Percentiles rank a stretch among this genome's conserved stretches.
phyloP scores from a whole-genome alignment of 2,113 vertebrate genomes.

The Amblyornis subalaris region DNA sequence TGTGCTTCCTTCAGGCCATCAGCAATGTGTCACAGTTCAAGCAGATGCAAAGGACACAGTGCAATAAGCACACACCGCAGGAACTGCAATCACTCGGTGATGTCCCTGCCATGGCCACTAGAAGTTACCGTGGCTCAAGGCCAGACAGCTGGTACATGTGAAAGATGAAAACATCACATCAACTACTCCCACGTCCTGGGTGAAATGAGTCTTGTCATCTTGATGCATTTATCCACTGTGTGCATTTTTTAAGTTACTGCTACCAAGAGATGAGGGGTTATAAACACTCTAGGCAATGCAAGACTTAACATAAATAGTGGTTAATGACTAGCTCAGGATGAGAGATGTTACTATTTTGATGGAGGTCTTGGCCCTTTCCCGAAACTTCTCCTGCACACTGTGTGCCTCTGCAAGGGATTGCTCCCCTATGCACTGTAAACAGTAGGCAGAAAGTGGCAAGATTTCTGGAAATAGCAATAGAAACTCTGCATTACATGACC shows the following conservation, averaged over 20 bases:
- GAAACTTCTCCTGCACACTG: background rate
- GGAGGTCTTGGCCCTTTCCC: background rate
- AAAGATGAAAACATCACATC: background rate
- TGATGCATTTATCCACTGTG: background rate
- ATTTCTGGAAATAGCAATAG: background rate
- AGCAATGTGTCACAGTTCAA: background rate
- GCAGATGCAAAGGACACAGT: background rate
- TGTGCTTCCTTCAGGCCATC: background rate
- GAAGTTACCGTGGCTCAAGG: background rate
- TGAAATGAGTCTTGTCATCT: background rate
- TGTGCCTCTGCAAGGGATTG: background rate
- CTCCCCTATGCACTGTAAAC: background rate
- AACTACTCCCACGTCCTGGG: background rate
- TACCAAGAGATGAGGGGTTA: background rate
- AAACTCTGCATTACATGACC: background rate
- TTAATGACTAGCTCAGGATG: background rate
- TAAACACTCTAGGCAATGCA: background rate
- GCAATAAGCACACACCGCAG: background rate
- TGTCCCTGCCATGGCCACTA: background rate
- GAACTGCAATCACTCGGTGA: background rate
- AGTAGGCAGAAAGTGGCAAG: background rate
- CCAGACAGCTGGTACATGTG: background rate
- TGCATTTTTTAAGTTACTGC: background rate
- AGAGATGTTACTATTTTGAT: background rate
- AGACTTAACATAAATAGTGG: background rate